Base-by-base conservation (phyloP, 2,113 vertebrate genomes). In the Channa maculata region DNA sequence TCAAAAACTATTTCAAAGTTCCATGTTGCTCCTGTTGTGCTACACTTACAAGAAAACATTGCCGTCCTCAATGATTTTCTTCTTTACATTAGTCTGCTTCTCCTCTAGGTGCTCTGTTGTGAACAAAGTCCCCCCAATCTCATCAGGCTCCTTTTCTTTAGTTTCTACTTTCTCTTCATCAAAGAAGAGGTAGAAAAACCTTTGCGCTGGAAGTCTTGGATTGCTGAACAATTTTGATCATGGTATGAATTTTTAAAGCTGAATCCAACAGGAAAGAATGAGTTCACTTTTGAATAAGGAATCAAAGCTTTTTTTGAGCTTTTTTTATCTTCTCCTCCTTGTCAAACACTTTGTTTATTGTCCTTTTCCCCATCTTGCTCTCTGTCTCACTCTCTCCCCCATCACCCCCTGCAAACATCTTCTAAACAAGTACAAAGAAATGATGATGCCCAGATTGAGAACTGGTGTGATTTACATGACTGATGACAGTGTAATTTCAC, bases 401-500 rank as follows among this genome's bases (percentile, higher is more conserved):
- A 2, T 59, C 79, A 49, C 67, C 87, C 67, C 71, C 65, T n/a
- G 75, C 54, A 68, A 51, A 51, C 72, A 66, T 82, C 84, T 82
- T 60, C 67, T 83, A 78, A 85, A 80, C 82, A 74, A 74, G 79
- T 48, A 85, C 63, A 71, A 83, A 74, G 82, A 78, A 71, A 73
- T 52, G 68, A 65, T 63, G 81, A 74, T 43, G 77, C 85, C 70
- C 85, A 63, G 79, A 77, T 82, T 80, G 88, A 80, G 83, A 85
- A 68, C 60, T 24, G 51, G 24, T 58, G 70, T 60, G 88, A 92
- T 92, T 92, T 92, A 89, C 91, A 92, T 92, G 89, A 91, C 87
- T 93, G 92, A 93, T 92, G 91, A 86, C 65, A 69, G 82, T 69
- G 86, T 87, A 88, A 91, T 93, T 92, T 92, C 91, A 90, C 90